Evolutionary conservation across 92 coral and sea anemone genomes (phyloP).

Genomic region (Epizoanthus scotinus): DNA sequence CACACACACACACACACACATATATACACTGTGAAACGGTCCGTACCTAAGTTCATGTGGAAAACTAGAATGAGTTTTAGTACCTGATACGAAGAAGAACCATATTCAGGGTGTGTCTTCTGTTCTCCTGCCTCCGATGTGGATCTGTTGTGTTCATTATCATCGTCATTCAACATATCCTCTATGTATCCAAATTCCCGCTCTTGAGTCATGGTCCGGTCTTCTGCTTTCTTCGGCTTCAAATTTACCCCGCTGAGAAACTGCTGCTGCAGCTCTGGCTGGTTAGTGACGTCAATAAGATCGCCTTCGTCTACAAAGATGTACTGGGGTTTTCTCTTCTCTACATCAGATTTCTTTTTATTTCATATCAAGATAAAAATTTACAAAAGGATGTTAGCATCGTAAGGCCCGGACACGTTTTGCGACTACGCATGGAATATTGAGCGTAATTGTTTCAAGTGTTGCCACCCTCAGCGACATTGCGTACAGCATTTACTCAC

Average conservation of each 20-base stretch:
- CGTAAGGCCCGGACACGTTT: too few relatives aligned
- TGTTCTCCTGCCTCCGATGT: background rate
- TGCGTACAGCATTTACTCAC: too few relatives aligned
- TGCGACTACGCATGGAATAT: too few relatives aligned
- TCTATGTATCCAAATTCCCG: constrained; percentile 13
- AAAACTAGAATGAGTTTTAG: background rate
- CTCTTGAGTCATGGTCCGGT: background rate
- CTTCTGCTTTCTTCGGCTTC: background rate
- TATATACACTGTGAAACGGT: too few relatives aligned
- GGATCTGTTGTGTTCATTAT: background rate
- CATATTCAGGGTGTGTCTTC: background rate
- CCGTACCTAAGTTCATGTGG: background rate
- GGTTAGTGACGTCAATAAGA: constrained; percentile 5
- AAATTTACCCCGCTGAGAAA: background rate
- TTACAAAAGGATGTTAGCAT: too few relatives aligned
- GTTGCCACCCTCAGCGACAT: too few relatives aligned
- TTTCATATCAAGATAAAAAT: too few relatives aligned
- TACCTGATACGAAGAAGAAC: background rate
- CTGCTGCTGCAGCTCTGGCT: constrained; percentile 12
- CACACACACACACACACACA: too few relatives aligned
- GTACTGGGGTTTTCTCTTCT: constrained; percentile 1
- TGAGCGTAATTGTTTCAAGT: too few relatives aligned
- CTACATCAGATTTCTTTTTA: background rate
- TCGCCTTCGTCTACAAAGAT: constrained; percentile 23
- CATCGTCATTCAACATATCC: constrained; percentile 11